Evolutionary conservation across 2,888 invertebrate species (phyloP).

Genomic region (Hemistola chrysoprasaria): DNA sequence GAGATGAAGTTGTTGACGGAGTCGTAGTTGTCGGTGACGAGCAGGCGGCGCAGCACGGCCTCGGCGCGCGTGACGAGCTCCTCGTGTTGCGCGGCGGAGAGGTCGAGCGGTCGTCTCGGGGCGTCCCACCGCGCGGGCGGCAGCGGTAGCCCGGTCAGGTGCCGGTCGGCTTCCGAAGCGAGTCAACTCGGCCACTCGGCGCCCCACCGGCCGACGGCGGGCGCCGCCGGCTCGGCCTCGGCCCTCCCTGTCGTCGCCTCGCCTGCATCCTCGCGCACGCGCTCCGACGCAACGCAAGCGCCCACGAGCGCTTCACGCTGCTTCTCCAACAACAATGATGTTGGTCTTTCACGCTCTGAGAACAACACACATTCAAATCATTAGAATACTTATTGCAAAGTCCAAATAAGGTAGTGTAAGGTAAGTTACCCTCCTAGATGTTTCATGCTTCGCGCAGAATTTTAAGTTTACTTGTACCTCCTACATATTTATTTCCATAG

Average conservation of each 20-base stretch:
- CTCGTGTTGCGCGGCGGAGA: slow-evolving; percentile 85
- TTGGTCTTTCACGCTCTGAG: slow-evolving; percentile 89
- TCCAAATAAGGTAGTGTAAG: too few relatives aligned
- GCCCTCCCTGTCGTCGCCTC: slow-evolving; percentile 46
- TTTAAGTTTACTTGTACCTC: too few relatives aligned
- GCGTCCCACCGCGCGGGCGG: slow-evolving; percentile 45
- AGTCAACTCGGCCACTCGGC: slow-evolving; percentile 99
- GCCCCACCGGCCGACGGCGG: slow-evolving; percentile 95
- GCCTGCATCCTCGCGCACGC: slow-evolving; percentile 3
- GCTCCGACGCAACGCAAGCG: slow-evolving; percentile 57
- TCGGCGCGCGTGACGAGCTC: slow-evolving; percentile 90
- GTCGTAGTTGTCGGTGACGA: slow-evolving; percentile 94
- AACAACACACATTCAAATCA: slow-evolving; percentile 24
- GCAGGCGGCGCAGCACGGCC: slow-evolving; percentile 88
- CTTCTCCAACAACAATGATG: slow-evolving; percentile 84
- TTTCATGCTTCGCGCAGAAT: too few relatives aligned
- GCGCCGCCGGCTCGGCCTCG: slow-evolving; percentile 84
- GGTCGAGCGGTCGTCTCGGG: slow-evolving; percentile 40
- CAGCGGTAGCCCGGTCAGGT: slow-evolving; percentile 53
- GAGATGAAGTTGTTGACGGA: slow-evolving; percentile 92
- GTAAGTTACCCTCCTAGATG: too few relatives aligned
- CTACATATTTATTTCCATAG: too few relatives aligned
- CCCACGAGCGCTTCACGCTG: slow-evolving; percentile 82
- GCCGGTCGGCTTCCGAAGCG: slow-evolving; percentile 81
- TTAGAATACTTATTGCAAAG: too few relatives aligned